Conservation (phyloP, 2,888 invertebrate species). For the Apantesis nais region DNA sequence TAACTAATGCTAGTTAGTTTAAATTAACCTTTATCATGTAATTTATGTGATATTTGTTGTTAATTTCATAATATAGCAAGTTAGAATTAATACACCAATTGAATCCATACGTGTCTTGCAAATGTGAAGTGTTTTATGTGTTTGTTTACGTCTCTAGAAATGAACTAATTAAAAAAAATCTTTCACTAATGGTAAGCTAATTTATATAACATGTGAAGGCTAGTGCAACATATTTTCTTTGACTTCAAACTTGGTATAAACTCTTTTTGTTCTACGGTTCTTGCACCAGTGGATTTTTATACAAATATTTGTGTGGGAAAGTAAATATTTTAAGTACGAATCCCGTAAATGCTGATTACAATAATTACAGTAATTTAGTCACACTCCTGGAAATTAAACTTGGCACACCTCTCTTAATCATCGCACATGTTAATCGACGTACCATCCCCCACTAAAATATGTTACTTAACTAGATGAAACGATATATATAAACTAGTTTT, state of each 20-base stretch:
- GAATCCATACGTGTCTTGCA: not conserved
- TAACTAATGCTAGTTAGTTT: no score
- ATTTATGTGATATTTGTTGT: slow-evolving; percentile 3
- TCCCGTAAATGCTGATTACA: slow-evolving; percentile 49
- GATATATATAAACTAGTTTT: not conserved
- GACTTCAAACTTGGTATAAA: no score
- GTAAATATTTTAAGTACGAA: slow-evolving; percentile 45
- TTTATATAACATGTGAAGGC: no score
- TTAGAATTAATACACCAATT: not conserved
- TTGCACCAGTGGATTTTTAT: not conserved
- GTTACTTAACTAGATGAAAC: slow-evolving; percentile 7
- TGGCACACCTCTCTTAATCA: slow-evolving; percentile 59
- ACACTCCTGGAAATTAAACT: slow-evolving; percentile 69
- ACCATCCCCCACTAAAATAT: slow-evolving; percentile 20
- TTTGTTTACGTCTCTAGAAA: no score
- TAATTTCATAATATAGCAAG: not conserved
- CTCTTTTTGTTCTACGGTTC: not conserved
- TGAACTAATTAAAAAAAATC: no score
- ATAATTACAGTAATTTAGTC: slow-evolving; percentile 71
- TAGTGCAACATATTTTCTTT: no score
- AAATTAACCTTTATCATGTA: no score
- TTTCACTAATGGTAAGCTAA: no score
- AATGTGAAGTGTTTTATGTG: no score
- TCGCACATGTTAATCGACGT: slow-evolving; percentile 31
- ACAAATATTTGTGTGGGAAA: slow-evolving; percentile 21